Conservation (phyloP, 2,888 invertebrate species). For the Hoplodrina blanda region DNA sequence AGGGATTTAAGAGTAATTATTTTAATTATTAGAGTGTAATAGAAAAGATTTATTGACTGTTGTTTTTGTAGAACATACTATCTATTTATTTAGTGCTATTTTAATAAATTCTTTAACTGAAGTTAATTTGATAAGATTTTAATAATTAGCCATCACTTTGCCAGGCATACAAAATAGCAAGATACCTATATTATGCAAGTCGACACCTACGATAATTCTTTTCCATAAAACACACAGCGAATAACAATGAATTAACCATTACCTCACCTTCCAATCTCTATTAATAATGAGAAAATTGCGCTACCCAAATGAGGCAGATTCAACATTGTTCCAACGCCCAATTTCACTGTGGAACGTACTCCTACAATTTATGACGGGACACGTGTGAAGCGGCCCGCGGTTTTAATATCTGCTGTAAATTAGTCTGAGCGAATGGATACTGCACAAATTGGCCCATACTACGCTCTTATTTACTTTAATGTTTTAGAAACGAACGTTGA, state of each 20-base stretch:
- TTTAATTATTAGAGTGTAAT: no score
- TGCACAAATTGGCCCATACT: slow-evolving; percentile 68
- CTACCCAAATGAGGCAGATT: slow-evolving; percentile 58
- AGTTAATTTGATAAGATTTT: neutral
- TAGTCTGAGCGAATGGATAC: slow-evolving; percentile 72
- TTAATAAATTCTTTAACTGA: no score
- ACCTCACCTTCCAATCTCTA: slow-evolving; percentile 48
- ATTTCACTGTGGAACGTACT: slow-evolving; percentile 61
- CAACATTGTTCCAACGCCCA: slow-evolving; percentile 60
- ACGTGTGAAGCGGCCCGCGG: slow-evolving; percentile 78
- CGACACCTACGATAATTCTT: neutral
- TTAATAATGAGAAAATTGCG: slow-evolving; percentile 64
- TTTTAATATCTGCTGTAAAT: slow-evolving; percentile 85
- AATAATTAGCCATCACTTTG: no score
- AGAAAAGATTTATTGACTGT: no score
- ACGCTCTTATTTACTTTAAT: slow-evolving; percentile 62
- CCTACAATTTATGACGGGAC: slow-evolving; percentile 73
- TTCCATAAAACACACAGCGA: slow-evolving; percentile 9
- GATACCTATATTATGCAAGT: no score
- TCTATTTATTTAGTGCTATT: no score
- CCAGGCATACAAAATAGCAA: no score
- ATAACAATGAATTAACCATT: slow-evolving; percentile 46
- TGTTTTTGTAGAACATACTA: no score
- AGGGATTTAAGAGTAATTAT: neutral
- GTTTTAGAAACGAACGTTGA: slow-evolving; percentile 63